phyloP scores from a whole-genome alignment of 2,888 invertebrate genomes.

The Drosophila neonasuta region DNA sequence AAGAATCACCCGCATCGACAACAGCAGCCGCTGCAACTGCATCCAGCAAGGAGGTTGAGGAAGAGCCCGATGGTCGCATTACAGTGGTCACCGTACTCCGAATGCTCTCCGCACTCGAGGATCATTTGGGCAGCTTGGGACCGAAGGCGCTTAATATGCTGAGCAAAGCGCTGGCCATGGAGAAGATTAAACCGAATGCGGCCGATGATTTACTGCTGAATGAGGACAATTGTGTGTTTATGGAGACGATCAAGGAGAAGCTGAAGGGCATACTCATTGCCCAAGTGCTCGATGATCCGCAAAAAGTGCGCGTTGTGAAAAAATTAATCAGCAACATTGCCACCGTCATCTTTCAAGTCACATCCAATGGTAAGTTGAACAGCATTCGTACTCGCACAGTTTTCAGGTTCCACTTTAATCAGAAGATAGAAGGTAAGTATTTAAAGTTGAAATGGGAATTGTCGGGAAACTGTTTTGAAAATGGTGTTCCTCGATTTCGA shows the following conservation, averaged over 20 bases:
- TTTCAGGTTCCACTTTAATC: not conserved
- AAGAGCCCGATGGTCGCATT: slow-evolving; percentile 82
- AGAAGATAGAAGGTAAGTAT: not conserved
- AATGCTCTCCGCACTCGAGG: slow-evolving; percentile 90
- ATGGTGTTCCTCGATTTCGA: not conserved
- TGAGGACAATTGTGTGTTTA: slow-evolving; percentile 88
- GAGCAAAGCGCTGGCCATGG: slow-evolving; percentile 90
- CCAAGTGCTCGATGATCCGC: slow-evolving; percentile 84
- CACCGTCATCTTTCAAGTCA: slow-evolving; percentile 87
- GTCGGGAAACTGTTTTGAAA: not conserved
- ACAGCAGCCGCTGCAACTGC: no score
- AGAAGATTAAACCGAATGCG: slow-evolving; percentile 88
- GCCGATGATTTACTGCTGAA: slow-evolving; percentile 89
- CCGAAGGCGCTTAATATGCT: slow-evolving; percentile 90
- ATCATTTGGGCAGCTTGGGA: slow-evolving; percentile 91
- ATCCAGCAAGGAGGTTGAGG: no score
- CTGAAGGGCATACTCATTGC: slow-evolving; percentile 90
- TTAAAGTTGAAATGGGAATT: not conserved
- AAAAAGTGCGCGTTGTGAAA: slow-evolving; percentile 88
- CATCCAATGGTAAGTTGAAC: slow-evolving; percentile 82
- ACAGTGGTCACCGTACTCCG: slow-evolving; percentile 87
- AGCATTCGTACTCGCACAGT: not conserved
- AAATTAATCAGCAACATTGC: slow-evolving; percentile 90
- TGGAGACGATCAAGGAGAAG: slow-evolving; percentile 94
- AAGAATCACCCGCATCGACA: no score